phyloP scores from a whole-genome alignment of 2,797 vertebrate genomes.

The Thamnophis elegans region DNA sequence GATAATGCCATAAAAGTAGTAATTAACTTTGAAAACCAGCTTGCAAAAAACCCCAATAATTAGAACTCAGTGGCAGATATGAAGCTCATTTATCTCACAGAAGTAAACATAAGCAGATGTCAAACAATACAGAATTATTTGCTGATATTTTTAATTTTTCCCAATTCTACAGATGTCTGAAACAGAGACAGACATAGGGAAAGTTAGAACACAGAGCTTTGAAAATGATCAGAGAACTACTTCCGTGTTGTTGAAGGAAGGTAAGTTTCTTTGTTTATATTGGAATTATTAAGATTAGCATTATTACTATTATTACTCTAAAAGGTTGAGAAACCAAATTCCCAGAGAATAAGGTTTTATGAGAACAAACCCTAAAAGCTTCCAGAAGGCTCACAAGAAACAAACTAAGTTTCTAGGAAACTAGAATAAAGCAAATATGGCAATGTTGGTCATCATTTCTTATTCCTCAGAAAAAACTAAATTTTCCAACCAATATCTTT shows the following conservation, averaged over 20 bases:
- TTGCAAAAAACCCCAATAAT: not conserved
- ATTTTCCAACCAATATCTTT: not conserved
- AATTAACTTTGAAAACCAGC: not conserved
- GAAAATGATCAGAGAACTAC: conserved; percentile 77
- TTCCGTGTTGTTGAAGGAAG: conserved; percentile 73
- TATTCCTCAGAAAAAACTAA: not conserved
- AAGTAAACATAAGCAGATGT: not conserved
- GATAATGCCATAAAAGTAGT: not conserved
- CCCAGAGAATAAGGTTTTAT: not conserved
- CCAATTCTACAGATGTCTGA: conserved; percentile 74
- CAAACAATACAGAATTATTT: not conserved
- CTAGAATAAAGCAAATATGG: not conserved
- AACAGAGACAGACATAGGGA: conserved; percentile 71
- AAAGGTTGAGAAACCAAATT: not conserved
- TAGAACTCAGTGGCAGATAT: not conserved
- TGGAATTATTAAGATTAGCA: not conserved
- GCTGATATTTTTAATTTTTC: not conserved
- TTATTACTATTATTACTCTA: not conserved
- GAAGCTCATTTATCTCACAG: not conserved
- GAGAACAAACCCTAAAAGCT: not conserved
- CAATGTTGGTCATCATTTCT: not conserved
- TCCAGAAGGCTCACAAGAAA: not conserved
- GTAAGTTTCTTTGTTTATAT: conserved; percentile 63
- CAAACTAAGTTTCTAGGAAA: not conserved
- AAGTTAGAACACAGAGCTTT: conserved; percentile 75